A percentile compares a stretch with the other conserved stretches of the same genome.
Conservation (phyloP, 2,888 invertebrate genomes). For the Phyllotreta striolata region DNA sequence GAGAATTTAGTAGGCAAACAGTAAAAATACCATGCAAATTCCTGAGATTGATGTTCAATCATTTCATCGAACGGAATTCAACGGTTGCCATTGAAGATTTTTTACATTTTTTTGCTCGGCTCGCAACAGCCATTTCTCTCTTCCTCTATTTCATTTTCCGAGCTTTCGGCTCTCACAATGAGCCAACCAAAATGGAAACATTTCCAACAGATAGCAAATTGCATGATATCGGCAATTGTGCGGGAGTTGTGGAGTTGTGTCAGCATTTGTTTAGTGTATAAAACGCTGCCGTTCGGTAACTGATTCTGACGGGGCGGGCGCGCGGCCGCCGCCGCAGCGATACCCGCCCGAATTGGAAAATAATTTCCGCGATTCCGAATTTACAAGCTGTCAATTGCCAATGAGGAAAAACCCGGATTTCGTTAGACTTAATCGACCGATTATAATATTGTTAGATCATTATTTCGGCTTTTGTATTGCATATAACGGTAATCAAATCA, state of each 20-base stretch:
- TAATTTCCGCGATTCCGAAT: conserved; percentile 33
- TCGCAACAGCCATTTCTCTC: conserved; percentile 5
- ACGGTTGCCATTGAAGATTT: not conserved
- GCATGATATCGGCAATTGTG: conserved; percentile 35
- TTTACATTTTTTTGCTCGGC: no score
- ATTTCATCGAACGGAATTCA: conserved; percentile 13
- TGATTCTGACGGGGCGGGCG: conserved; percentile 40
- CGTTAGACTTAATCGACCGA: not conserved
- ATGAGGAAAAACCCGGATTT: conserved; percentile 13
- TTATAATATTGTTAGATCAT: no score
- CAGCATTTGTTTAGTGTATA: conserved; percentile 34
- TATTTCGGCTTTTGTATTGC: no score
- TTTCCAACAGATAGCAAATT: conserved; percentile 30
- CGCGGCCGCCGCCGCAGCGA: conserved; percentile 39
- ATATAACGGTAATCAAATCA: no score
- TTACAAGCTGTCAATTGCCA: conserved; percentile 29
- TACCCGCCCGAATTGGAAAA: conserved; percentile 38
- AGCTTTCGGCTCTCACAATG: conserved; percentile 31
- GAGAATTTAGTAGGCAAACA: conserved; percentile 10
- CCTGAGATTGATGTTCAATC: conserved; percentile 21
- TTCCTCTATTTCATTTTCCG: conserved; percentile 31
- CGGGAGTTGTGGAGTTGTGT: conserved; percentile 33
- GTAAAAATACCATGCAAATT: conserved; percentile 24
- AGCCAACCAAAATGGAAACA: conserved; percentile 34
- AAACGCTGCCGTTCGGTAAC: conserved; percentile 36